These are phyloP conservation scores for Phyllostomus discolor DNA, from an alignment of 2,113 vertebrate species.

Conservation along the genomic window DNA sequence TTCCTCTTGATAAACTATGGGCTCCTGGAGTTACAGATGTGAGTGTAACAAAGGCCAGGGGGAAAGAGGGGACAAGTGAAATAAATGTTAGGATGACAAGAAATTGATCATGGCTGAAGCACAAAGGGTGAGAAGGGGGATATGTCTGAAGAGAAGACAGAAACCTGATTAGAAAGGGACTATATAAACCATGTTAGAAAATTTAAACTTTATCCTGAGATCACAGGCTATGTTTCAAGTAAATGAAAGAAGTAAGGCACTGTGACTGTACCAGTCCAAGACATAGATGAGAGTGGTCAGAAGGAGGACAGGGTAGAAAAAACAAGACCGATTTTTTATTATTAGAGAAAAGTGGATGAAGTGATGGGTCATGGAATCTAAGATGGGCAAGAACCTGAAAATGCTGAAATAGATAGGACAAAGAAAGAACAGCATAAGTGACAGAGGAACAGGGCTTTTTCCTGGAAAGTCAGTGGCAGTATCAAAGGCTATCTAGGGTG, in stretches of 20 bases:
- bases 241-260: background rate
- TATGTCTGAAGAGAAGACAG: background rate
- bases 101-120: background rate
- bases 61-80: background rate
- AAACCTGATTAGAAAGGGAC: background rate
- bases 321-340: background rate
- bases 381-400: background rate
- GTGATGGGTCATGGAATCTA: background rate
- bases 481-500: background rate
- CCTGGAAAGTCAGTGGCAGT: background rate
- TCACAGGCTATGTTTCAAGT: background rate
- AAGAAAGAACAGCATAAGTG: background rate
- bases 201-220: background rate
- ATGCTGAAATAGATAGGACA: background rate
- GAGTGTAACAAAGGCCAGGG: background rate
- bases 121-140: background rate
- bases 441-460: background rate
- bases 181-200: background rate
- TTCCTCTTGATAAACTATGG: background rate
- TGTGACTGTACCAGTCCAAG: background rate
- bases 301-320: background rate
- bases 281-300: background rate
- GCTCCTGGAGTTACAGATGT: background rate
- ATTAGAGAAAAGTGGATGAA: background rate
- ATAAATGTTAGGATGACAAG: background rate